Base-by-base conservation (phyloP, 1,140 invertebrate species). In the Halesus radiatus region DNA sequence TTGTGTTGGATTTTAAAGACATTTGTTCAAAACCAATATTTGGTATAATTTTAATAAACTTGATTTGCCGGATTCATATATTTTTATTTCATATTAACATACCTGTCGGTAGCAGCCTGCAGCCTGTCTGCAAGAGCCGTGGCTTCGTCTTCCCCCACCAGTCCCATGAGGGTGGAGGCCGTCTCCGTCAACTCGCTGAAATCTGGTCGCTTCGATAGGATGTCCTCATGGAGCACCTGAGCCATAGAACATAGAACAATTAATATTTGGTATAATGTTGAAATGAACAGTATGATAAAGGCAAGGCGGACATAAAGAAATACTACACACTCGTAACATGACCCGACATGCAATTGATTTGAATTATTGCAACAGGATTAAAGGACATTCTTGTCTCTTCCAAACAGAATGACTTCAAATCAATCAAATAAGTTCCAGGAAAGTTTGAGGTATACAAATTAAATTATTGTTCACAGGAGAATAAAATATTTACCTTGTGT, bases 111-210 rank as follows among this genome's bases (percentile, higher is more conserved):
- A 0, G 95, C 93, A 52, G 94, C 94, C 84, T 96, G 95, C 2
- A 98, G 88, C 85, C 95, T 95, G 84, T 98, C 96, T 13, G 96
- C 97, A 0, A 98, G 88, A 7, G 91, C 90, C 0, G 93, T 89
- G 1, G 97, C 97, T 87, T 99, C 97, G 84, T 98, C 97, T 84
- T 98, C 96, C 13, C 97, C 96, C 18, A 99, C 96, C 3, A 98
- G 90, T 15, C 92, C 92, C 95, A 97, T 97, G 16, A 99, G 89
- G 60, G 93, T 93, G 20, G 94, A 95, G 0, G 96, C 96, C 8
- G 97, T 93, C 86, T 98, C 96, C 0, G 96, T 96, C 3, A 98
- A 90, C 85, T 96, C 94, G 80, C 94, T 95, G 87, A 98, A 97
- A 10, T 94, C 94, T 0, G 93, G 93, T 85, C 96, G 95, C 86